Base-by-base conservation (phyloP, 1,140 invertebrate species). In the Drosophila lacteicornis region DNA sequence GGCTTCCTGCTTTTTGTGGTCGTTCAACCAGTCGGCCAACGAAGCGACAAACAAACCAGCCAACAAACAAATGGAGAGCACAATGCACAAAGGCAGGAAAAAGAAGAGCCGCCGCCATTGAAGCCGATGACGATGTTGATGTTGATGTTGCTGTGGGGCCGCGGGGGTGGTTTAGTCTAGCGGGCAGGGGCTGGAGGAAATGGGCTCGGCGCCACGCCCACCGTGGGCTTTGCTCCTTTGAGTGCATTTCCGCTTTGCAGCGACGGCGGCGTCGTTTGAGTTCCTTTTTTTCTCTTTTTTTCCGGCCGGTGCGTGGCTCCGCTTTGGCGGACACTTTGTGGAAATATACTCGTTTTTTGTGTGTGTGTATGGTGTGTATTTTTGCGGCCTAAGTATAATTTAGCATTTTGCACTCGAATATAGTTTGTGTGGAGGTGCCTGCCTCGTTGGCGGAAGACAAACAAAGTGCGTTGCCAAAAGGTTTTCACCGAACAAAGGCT, bases 401-500 rank as follows among this genome's bases (percentile, higher is more conserved):
- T 85, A 84, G 78, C 57, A 81, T 84, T 84, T 84, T 83, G 61
- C 81, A 84, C 70, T 76, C 80, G 55, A 73, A 73, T 76, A 58
- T 76, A 58, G 69, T 46, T 56, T 59, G 51, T 49, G 17, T 57
- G 38, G 36, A 40, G 50, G 61, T 33, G 65, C 27, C 36, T 45
- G 8, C 42, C 56, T 53, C 33, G n/a, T 56, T 57, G 56, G 62
- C 58, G 51, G 36, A 61, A 79, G 47, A 65, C 81, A 75, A 85
- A 81, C 73, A 69, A 81, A 84, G 45, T 84, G 82, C 82, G 67
- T 81, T 62, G 43, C 67, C 62, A 74, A 80, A 78, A 58, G 77
- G 70, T 73, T 73, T 73, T 57, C 67, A 42, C n/a, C 50, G 62
- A 56, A 62, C 73, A 77, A 80, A 85, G 55, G 70, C 25, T 38